Conservation (phyloP, 1,140 invertebrate genomes). For the Drosophila sucinea region DNA sequence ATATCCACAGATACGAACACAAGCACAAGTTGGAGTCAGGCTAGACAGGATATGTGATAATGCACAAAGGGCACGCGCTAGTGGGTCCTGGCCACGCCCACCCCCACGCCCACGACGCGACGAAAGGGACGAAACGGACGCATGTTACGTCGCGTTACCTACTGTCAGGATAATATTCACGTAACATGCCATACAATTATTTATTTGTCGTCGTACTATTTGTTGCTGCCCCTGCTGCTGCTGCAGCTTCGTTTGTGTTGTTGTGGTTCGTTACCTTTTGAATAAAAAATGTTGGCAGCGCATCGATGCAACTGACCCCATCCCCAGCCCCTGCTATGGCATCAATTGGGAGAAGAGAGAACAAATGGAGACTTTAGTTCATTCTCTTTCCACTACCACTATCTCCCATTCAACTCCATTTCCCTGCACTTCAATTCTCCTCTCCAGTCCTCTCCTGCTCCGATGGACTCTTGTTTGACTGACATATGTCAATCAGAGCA, state of each 20-base stretch:
- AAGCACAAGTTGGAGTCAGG: constrained; percentile 1
- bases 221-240: constrained; percentile 19
- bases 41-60: constrained; percentile 71
- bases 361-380: constrained; percentile 20
- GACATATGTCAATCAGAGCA: constrained; percentile 75
- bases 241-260: constrained; percentile 13
- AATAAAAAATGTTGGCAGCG: constrained; percentile 51
- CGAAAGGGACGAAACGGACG: not conserved
- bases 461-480: constrained; percentile 28
- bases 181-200: constrained; percentile 57
- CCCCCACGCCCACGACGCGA: too few relatives aligned
- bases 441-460: not conserved
- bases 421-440: constrained; percentile 9
- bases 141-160: constrained; percentile 30
- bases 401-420: not conserved
- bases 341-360: not conserved
- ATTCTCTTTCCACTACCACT: not conserved
- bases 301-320: constrained; percentile 34
- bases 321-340: not conserved
- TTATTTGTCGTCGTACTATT: constrained; percentile 52
- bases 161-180: constrained; percentile 30
- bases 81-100: not conserved
- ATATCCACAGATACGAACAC: not conserved
- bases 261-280: constrained; percentile 43
- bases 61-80: constrained; percentile 41